Base-by-base conservation (phyloP, 2,888 invertebrate genomes). In the Drosophila colorata region DNA sequence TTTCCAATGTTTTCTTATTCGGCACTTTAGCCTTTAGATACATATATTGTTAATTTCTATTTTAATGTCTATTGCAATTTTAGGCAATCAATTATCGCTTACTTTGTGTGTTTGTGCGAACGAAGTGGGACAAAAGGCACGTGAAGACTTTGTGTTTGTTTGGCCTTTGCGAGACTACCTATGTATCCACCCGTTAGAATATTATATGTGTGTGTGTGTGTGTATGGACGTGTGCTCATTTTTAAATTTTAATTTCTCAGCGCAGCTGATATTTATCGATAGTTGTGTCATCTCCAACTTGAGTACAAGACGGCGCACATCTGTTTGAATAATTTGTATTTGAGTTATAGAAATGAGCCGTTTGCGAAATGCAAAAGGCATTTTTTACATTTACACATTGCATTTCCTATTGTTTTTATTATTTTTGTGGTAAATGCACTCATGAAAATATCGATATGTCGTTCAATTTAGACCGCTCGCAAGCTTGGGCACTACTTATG, bases 91-190 rank as follows among this genome's bases (percentile, higher is more conserved):
- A 49, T 70, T 60, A 46, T 23, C 33, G 58, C 86, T 87, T 82
- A 82, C 82, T 87, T 73, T 69, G 55, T 46, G 23, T 43, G 43
- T 41, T 61, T 74, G 52, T 46, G 59, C 69, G 52, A 78, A 55
- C 60, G 63, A 55, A 51, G 44, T 60, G 35, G 25, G 57, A 43
- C 51, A 57, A 64, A 47, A 58, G 41, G 41, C 58, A 63, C 58
- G 58, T 37, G 60, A 63, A 52, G 60, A 60, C 63, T 63, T 58
- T 67, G 48, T 72, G 44, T 87, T 87, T 85, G 87, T 82, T 82
- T 82, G 79, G 82, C 70, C 59, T 73, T 69, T 64, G 46, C 44
- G 37, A 63, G 70, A 77, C 78, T 74, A 63, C 63, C 49, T 51
- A 65, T 66, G 72, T 76, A 76, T 71, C 77, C 61, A 77, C 51